Base-by-base conservation (phyloP, 2,113 vertebrate species). In the Gobiocypris rarus region DNA sequence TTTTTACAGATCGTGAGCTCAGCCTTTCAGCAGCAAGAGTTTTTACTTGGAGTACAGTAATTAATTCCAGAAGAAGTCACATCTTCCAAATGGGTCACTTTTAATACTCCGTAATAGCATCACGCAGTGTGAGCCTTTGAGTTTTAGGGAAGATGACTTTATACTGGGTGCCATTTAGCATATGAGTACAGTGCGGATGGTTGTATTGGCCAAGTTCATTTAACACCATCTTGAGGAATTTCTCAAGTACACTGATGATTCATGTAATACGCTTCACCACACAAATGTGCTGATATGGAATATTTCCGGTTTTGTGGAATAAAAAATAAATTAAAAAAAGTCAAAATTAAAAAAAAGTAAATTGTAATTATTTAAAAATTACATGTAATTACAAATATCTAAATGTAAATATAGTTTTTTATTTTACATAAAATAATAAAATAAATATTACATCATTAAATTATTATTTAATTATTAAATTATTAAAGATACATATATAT, bases 41-140 rank as follows among this genome's bases (percentile, higher is more conserved):
- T 24, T 76, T 70, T 43, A 75, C 76, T 45, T 75, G 76, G 83
- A 86, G 80, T 74, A 75, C 73, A 52, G 76, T 81, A 84, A 86
- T 88, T 89, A 87, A 89, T 89, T 78, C 89, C 84, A 89, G 87
- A 78, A 87, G 83, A 75, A 59, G 82, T 90, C 73, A 75, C 84
- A 86, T 88, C 88, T 83, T 90, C 85, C 89, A 90, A 86, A 87
- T 88, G 90, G 75, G 85, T 93, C 92, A 90, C 86, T 89, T 89
- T 84, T 82, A 91, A 88, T 87, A 83, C 84, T 85, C 85, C 78
- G 84, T 86, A 86, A 90, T 86, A 87, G 89, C 86, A 88, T 88
- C 87, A 71, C 79, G 75, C 59, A 77, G 80, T 83, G 80, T 75
- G 84, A 43, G 17, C 17, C 17, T 8, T 19, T 2, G 76, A 84